Percentiles rank a stretch among this genome's conserved stretches.
Evolutionary conservation across 2,888 invertebrate genomes (phyloP).

Genomic region (Plebejus anna): DNA sequence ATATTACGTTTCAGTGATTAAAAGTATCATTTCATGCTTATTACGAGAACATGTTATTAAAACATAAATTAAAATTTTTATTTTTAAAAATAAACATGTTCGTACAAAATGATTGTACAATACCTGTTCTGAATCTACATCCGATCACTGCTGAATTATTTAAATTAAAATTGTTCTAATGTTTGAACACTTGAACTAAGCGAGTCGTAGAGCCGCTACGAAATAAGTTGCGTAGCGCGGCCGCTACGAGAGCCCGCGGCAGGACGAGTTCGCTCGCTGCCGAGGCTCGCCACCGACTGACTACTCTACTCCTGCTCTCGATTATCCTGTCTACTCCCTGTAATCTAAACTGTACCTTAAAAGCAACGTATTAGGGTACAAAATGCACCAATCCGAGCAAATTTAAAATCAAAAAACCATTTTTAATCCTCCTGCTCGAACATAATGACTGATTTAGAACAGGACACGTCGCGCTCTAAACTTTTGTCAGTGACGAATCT

Average conservation of each 20-base stretch:
- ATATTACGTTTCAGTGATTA: background rate
- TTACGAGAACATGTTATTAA: background rate
- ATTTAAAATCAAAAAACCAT: conserved; percentile 45
- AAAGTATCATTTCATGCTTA: background rate
- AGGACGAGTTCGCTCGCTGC: conserved; percentile 50
- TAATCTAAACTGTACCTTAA: conserved; percentile 50
- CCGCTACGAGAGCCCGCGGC: conserved; percentile 52
- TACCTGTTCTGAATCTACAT: conserved; percentile 9
- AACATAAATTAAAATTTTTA: background rate
- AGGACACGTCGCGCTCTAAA: conserved; percentile 60
- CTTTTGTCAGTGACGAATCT: conserved; percentile 55
- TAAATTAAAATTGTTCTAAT: background rate
- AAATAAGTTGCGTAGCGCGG: conserved; percentile 38
- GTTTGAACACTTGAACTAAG: conserved; percentile 10
- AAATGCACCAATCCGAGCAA: conserved; percentile 42
- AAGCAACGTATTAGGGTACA: conserved; percentile 38
- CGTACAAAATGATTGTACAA: background rate
- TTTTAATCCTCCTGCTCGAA: conserved; percentile 70
- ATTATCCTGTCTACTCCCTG: conserved; percentile 48
- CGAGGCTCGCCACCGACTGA: conserved; percentile 72
- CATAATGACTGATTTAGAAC: conserved; percentile 75
- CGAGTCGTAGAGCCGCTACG: conserved; percentile 45
- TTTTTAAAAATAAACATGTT: background rate
- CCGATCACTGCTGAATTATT: conserved; percentile 5
- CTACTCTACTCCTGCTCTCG: conserved; percentile 53